phyloP scores from a whole-genome alignment of 2,888 invertebrate species.

The Helleia helle region DNA sequence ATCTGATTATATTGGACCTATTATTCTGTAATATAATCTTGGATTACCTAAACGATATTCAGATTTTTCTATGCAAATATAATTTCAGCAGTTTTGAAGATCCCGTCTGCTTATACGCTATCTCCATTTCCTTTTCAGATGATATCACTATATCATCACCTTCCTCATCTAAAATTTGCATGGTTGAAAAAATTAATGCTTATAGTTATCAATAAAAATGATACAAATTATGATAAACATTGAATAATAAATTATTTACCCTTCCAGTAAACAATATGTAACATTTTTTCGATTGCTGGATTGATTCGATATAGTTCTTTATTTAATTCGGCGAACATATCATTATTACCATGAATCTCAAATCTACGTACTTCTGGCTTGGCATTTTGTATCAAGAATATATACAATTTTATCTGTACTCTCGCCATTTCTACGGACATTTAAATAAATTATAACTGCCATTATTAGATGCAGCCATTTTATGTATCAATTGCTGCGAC shows the following conservation, averaged over 20 bases:
- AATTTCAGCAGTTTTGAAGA: constrained; percentile 50
- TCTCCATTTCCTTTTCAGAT: constrained; percentile 77
- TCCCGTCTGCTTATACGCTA: constrained; percentile 69
- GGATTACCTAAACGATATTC: not conserved
- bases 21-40: too few relatives aligned
- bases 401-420: constrained; percentile 65
- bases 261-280: constrained; percentile 76
- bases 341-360: constrained; percentile 62
- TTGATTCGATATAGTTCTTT: constrained; percentile 74
- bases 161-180: constrained; percentile 75
- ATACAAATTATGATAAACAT: too few relatives aligned
- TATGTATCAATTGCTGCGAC: not conserved
- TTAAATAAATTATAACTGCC: constrained; percentile 12
- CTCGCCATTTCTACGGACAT: constrained; percentile 45
- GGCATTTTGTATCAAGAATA: constrained; percentile 39
- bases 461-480: constrained; percentile 13
- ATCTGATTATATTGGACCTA: too few relatives aligned
- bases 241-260: constrained; percentile 52
- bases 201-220: too few relatives aligned
- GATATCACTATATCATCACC: constrained; percentile 77
- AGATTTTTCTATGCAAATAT: constrained; percentile 26
- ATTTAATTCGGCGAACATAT: constrained; percentile 67
- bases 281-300: too few relatives aligned
- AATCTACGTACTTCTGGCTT: constrained; percentile 77
- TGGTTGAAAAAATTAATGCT: not conserved